Evolutionary conservation across 2,888 invertebrate genomes (phyloP), one percentile per base, ranked within the genome.

Genomic region (Cataglyphis altisquamis): DNA sequence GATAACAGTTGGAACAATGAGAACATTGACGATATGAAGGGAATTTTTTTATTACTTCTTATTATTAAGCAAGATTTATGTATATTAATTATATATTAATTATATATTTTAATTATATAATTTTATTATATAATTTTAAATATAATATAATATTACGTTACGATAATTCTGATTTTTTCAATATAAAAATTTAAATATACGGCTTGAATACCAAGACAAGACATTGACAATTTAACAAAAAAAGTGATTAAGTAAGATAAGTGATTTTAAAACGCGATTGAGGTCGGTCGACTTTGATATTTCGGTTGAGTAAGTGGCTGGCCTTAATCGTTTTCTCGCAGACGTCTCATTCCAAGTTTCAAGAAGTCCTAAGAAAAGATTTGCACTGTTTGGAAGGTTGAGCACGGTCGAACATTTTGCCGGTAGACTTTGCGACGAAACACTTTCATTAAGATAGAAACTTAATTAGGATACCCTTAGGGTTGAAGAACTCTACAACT

Each of bases 361-460:
- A 32, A 74, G 62, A 74, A 81, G 60, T 84, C 60, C 39, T 39
- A 67, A 72, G 75, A 74, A 70, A 87, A 86, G 82, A 86, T 88
- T 88, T 85, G 78, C 70, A 55, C 72, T 68, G 84, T 82, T 63
- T 41, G 66, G 29, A 60, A 72, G 80, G 52, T 77, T 25, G 60
- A 52, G 67, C 32, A 48, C 64, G 60, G 52, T 63, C 25, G 73
- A 81, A 41, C 60, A 25, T 45, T 45, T 80, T 29, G 70, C 73
- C 41, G 36, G 55, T 57, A 55, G 70, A 72, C 70, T 84, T 82
- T 78, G 67, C 66, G 63, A 41, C 66, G 86, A 87, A 88, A 87
- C 75, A 84, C 88, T 89, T 89, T 87, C 86, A 90, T 90, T 85
- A 87, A 78, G 85, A 88, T 89, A 85, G 84, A 88, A 90, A 88